Base-by-base conservation (phyloP, 2,888 invertebrate genomes). In the Orchesella flavescens region DNA sequence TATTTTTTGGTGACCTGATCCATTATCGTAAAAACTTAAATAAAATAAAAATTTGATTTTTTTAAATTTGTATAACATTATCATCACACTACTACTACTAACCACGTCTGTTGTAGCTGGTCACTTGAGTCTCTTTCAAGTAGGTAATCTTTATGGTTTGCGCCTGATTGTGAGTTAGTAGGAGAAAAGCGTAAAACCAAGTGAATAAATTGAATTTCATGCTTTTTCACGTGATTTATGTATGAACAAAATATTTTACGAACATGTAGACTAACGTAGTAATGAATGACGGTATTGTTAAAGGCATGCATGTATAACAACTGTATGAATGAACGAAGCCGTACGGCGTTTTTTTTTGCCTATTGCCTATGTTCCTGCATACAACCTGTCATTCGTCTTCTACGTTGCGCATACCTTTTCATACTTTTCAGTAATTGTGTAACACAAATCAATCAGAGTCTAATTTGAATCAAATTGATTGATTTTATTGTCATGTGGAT, bases 171-270 rank as follows among this genome's bases (percentile, higher is more conserved):
- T 72, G 23, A 59, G n/a, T 75, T 34, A 24, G 53, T 1, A 49
- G 49, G 49, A 75, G 69, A 81, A 75, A 34, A 72, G 83, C 83
- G 77, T 83, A 83, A 77, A 83, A 83, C 53, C 76, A 83, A 77
- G 76, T 83, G 83, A 83, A 76, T 53, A 83, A 83, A 83, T 83
- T 83, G 83, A 76, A 83, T 83, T 83, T 83, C 83, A 83, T 83
- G 83, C 65, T 77, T 63, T 69, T 53, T 72, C 49, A 44, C 57
- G 76, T 83, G 83, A 83, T 83, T 83, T 83, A 83, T 83, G 71
- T 71, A 77, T 71, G 71, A 68, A 23, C 46, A 69, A 78, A 63
- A 49, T 71, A 46, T 49, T n/a, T 49, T 49, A 49, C 49, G 34
- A 34, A 34, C 34, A 34, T 34, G 7, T 34, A 34, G 34, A 34